Conservation (phyloP, 2,113 vertebrate genomes). For the Callipepla squamata region DNA sequence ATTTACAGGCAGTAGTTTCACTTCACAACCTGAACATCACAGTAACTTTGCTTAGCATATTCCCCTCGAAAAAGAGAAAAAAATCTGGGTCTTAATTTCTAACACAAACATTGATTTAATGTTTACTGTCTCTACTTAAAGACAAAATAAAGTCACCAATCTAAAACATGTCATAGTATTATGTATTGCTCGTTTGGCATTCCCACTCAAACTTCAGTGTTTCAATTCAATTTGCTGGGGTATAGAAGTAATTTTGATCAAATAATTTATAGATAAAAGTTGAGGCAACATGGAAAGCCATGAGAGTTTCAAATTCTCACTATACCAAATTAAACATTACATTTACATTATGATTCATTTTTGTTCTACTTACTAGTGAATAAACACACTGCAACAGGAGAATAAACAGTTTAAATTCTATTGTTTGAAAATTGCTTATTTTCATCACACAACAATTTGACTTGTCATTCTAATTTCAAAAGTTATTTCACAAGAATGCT, state of each 20-base stretch:
- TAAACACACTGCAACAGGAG: background rate
- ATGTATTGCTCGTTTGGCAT: background rate
- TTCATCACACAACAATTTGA: background rate
- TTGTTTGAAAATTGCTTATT: background rate
- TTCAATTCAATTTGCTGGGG: background rate
- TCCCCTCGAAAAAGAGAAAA: background rate
- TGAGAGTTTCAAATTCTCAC: background rate
- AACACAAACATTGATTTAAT: background rate
- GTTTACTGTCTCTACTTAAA: background rate
- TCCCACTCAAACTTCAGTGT: background rate
- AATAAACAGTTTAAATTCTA: background rate
- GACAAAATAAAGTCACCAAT: background rate
- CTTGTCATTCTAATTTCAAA: background rate
- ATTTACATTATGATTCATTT: background rate
- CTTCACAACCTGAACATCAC: background rate
- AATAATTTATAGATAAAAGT: background rate
- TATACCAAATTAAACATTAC: background rate
- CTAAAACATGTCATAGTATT: background rate
- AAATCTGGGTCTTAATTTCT: accelerated
- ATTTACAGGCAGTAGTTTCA: background rate
- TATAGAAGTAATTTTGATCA: background rate
- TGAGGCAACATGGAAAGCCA: background rate
- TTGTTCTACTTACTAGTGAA: background rate
- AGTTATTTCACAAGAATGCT: background rate
- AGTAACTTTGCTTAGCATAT: background rate